Evolutionary conservation across 2,797 vertebrate genomes (phyloP).

Genomic region (Spea hammondii): DNA sequence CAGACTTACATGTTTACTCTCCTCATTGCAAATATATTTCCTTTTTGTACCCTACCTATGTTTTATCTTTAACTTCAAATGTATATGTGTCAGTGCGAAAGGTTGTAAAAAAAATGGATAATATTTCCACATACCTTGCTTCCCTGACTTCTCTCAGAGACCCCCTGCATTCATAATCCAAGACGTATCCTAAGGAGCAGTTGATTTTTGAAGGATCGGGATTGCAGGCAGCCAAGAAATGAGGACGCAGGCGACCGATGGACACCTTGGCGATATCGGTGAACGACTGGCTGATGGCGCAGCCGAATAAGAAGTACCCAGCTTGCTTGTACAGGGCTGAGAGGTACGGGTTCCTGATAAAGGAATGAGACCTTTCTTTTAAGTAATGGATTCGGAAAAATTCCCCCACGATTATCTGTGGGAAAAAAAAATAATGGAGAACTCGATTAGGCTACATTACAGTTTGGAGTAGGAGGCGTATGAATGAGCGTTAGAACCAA

Average conservation of each 20-base stretch:
- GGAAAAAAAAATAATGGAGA: conserved; percentile 1
- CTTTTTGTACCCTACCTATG: too few species aligned
- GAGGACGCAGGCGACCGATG: conserved; percentile 90
- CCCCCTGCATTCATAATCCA: conserved; percentile 81
- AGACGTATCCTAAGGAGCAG: conserved; percentile 87
- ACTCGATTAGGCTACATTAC: too few species aligned
- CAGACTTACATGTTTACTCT: too few species aligned
- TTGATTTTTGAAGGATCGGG: conserved; percentile 79
- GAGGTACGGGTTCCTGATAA: conserved; percentile 88
- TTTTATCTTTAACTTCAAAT: too few species aligned
- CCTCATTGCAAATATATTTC: too few species aligned
- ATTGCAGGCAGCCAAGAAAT: conserved; percentile 84
- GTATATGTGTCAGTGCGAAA: too few species aligned
- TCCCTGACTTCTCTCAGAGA: conserved; percentile 81
- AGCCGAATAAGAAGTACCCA: conserved; percentile 93
- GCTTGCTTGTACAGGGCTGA: conserved; percentile 93
- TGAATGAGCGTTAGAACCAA: too few species aligned
- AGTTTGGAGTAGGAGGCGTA: too few species aligned
- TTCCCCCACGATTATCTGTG: conserved; percentile 91
- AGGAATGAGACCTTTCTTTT: conserved; percentile 85
- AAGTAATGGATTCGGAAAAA: conserved; percentile 91
- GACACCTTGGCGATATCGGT: conserved; percentile 98
- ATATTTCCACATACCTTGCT: conserved; percentile 77
- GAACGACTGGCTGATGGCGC: conserved; percentile 94
- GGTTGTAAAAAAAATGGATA: too few species aligned